These are phyloP conservation scores for Parasteatoda tepidariorum DNA, from an alignment of 1,140 invertebrate species.

Conservation along the genomic window DNA sequence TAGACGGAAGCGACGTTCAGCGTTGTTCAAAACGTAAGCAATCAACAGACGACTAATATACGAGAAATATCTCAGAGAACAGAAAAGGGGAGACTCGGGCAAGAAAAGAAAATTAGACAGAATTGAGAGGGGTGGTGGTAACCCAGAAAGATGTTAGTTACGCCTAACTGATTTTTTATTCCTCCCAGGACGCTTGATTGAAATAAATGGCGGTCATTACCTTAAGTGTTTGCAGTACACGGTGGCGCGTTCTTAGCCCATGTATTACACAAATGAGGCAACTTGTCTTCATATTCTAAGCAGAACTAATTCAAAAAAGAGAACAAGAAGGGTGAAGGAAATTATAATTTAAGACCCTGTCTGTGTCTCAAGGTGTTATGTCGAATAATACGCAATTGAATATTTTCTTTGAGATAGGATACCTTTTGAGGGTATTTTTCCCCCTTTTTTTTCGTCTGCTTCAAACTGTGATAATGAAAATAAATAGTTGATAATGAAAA, in stretches of 20 bases:
- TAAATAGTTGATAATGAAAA: too few relatives aligned
- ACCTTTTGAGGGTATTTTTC: too few relatives aligned
- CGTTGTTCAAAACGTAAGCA: neutral
- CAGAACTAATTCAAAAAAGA: slow-evolving; percentile 34
- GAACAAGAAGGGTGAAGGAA: slow-evolving; percentile 7
- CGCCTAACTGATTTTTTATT: slow-evolving; percentile 51
- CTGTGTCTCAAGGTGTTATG: neutral
- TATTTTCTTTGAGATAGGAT: too few relatives aligned
- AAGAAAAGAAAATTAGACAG: neutral
- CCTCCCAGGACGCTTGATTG: slow-evolving; percentile 37
- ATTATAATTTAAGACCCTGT: slow-evolving; percentile 32
- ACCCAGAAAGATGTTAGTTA: neutral
- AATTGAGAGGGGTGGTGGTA: neutral
- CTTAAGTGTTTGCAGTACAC: slow-evolving; percentile 53
- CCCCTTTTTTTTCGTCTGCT: too few relatives aligned
- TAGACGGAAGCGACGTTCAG: too few relatives aligned
- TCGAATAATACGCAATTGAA: neutral
- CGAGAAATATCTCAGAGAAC: neutral
- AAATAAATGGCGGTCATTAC: slow-evolving; percentile 58
- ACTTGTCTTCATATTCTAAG: slow-evolving; percentile 56
- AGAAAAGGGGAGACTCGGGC: neutral
- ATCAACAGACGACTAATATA: neutral
- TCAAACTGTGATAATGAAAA: too few relatives aligned
- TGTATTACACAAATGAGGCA: slow-evolving; percentile 59
- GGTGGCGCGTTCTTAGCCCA: slow-evolving; percentile 12